Percentiles rank a stretch among this genome's conserved stretches.
phyloP scores from a whole-genome alignment of 2,797 vertebrate species.

The Monodelphis domestica region DNA sequence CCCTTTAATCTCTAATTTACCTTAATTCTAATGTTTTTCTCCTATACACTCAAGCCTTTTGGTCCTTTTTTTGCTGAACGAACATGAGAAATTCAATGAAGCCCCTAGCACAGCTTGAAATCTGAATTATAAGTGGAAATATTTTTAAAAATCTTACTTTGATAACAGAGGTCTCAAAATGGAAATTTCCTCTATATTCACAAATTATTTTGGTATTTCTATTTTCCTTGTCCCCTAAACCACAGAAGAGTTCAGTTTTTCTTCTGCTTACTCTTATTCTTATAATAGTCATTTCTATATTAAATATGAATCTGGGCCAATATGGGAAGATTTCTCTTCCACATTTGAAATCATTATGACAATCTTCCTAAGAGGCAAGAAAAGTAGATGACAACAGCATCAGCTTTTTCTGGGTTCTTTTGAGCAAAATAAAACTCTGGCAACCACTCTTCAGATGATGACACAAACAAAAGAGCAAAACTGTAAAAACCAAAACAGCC shows the following conservation, averaged over 20 bases:
- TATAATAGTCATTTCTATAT: conserved; percentile 4
- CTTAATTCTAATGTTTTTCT: conserved; percentile 17
- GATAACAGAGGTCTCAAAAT: not conserved
- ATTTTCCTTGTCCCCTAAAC: not conserved
- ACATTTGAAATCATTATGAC: conserved; percentile 16
- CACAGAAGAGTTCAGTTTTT: not conserved
- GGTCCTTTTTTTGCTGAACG: not conserved
- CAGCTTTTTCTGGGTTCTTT: conserved; percentile 30
- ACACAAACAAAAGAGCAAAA: not conserved
- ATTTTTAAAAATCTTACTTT: no score
- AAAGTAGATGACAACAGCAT: conserved; percentile 41
- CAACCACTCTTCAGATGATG: not conserved
- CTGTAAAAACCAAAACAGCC: conserved; percentile 43
- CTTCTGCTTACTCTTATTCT: conserved; percentile 26
- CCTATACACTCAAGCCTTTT: not conserved
- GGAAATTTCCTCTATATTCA: conserved; percentile 7
- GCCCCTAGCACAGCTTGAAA: not conserved
- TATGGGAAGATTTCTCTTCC: conserved; percentile 2
- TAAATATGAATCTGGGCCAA: conserved; percentile 14
- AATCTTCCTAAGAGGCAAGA: conserved; percentile 43
- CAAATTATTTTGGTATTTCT: not conserved
- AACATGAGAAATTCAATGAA: not conserved
- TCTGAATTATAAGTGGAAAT: not conserved
- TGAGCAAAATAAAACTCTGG: not conserved
- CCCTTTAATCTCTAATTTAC: not conserved